phyloP scores from a whole-genome alignment of 2,888 invertebrate species.

The Trimorus sp. region DNA sequence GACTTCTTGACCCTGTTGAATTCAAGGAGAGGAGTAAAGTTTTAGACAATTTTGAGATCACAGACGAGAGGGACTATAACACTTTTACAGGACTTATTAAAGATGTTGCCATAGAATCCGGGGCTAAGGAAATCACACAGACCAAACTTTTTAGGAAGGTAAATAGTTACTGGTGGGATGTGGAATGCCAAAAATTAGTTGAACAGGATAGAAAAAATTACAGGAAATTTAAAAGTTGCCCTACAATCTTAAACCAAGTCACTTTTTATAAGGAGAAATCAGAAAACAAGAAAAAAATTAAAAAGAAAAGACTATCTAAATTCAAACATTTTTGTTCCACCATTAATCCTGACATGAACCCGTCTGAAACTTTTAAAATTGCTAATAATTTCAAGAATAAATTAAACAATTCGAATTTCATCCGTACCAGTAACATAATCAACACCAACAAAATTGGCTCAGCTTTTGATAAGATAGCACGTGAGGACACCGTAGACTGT shows the following conservation, averaged over 20 bases:
- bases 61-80: not conserved
- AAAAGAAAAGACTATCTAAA: constrained; percentile 13
- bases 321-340: not conserved
- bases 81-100: not conserved
- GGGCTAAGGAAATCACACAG: not conserved
- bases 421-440: not conserved
- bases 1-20: not conserved
- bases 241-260: constrained; percentile 12
- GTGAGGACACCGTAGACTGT: not conserved
- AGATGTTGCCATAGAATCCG: not conserved
- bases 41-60: not conserved
- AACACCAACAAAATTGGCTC: not conserved
- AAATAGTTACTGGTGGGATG: constrained; percentile 18
- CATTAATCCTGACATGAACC: not conserved
- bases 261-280: too few species aligned
- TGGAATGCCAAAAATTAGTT: constrained; percentile 3
- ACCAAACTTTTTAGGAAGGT: not conserved
- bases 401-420: not conserved
- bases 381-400: constrained; percentile 8
- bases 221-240: constrained; percentile 4
- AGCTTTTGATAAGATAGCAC: constrained; percentile 7
- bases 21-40: not conserved
- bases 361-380: not conserved
- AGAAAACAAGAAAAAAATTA: not conserved
- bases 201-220: constrained; percentile 5